phyloP scores from a whole-genome alignment of 2,113 vertebrate species.

The Xyliphius kryptos region DNA sequence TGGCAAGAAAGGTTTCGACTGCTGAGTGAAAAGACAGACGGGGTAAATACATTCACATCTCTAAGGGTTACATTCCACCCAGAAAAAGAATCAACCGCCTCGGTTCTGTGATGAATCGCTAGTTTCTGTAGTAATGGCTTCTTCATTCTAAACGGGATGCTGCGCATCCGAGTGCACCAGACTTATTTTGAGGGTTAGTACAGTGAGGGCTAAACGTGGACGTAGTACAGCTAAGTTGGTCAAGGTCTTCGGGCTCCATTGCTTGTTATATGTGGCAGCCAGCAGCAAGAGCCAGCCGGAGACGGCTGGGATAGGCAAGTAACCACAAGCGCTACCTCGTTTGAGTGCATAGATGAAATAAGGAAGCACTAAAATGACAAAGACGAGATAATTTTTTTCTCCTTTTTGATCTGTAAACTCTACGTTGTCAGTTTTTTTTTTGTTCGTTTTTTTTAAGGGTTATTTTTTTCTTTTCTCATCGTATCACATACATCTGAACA shows the following conservation, averaged over 20 bases:
- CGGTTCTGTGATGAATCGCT: background rate
- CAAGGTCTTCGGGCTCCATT: slow-evolving; percentile 16
- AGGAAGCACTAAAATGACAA: slow-evolving; percentile 89
- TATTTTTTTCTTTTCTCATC: slow-evolving; percentile 44
- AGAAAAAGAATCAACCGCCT: background rate
- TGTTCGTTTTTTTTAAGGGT: slow-evolving; percentile 44
- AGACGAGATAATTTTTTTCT: slow-evolving; percentile 51
- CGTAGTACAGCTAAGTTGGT: slow-evolving; percentile 19
- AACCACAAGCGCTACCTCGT: slow-evolving; percentile 70
- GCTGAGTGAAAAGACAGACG: too few relatives aligned
- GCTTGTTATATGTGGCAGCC: slow-evolving; percentile 46
- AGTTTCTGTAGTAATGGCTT: too few relatives aligned
- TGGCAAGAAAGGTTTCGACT: too few relatives aligned
- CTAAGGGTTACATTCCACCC: slow-evolving; percentile 52
- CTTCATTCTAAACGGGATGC: background rate
- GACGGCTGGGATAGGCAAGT: slow-evolving; percentile 41
- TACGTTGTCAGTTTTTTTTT: slow-evolving; percentile 61
- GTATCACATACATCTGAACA: slow-evolving; percentile 53
- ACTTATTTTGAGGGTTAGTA: background rate
- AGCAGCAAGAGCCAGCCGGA: slow-evolving; percentile 51
- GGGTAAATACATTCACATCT: slow-evolving; percentile 62
- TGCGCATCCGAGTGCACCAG: background rate
- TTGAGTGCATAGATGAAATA: slow-evolving; percentile 99
- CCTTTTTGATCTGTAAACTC: slow-evolving; percentile 72
- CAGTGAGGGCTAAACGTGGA: background rate